Evolutionary conservation across 2,797 vertebrate genomes (phyloP).

Genomic region (Tokudaia tokunoshimensis): DNA sequence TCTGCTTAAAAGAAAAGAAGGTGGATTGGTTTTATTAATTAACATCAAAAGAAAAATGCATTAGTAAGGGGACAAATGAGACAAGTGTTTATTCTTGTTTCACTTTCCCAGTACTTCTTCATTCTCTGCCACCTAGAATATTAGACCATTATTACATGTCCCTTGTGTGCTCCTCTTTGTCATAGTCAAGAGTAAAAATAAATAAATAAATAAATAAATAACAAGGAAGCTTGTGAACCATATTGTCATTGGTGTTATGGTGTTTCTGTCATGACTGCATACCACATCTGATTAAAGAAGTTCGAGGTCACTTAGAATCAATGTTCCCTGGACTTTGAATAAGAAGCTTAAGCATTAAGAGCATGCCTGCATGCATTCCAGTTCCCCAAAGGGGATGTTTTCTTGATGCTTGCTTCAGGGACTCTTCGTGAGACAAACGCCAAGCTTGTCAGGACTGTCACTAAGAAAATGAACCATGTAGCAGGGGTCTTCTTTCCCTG

Average conservation of each 20-base stretch:
- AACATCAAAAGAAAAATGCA: slow-evolving; percentile 74
- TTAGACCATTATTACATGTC: not conserved
- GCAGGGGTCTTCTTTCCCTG: slow-evolving; percentile 88
- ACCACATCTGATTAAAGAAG: slow-evolving; percentile 45
- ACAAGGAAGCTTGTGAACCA: not conserved
- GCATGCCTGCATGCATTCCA: slow-evolving; percentile 88
- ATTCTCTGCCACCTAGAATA: slow-evolving; percentile 86
- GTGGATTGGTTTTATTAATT: slow-evolving; percentile 69
- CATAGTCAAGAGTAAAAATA: not conserved
- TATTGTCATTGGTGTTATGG: not conserved
- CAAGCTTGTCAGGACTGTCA: slow-evolving; percentile 90
- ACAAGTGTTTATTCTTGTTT: slow-evolving; percentile 36
- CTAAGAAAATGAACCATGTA: slow-evolving; percentile 90
- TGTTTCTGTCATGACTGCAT: slow-evolving; percentile 5
- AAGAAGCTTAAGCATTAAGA: slow-evolving; percentile 89
- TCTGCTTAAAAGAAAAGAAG: slow-evolving; percentile 79
- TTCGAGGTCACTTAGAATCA: slow-evolving; percentile 62
- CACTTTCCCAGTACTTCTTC: slow-evolving; percentile 6
- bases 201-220: not conserved
- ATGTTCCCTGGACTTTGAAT: slow-evolving; percentile 85
- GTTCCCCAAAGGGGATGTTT: slow-evolving; percentile 87
- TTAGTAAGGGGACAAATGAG: slow-evolving; percentile 73
- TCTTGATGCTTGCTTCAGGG: slow-evolving; percentile 88
- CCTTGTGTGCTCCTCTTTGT: not conserved
- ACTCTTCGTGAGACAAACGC: slow-evolving; percentile 90